Conservation (phyloP, 2,797 vertebrate species). For the Clangula hyemalis region DNA sequence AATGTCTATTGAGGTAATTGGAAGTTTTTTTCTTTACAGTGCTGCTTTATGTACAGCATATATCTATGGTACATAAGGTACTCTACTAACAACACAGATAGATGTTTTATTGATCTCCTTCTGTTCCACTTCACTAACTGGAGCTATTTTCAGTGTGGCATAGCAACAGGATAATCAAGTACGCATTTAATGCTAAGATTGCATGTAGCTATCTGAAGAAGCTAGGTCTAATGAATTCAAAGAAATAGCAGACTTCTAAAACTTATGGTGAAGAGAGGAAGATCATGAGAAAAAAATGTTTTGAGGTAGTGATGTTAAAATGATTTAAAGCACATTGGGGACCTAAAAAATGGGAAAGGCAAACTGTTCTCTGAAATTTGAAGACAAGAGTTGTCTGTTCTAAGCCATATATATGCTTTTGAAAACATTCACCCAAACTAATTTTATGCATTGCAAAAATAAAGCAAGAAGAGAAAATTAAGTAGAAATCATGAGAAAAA, state of each 20-base stretch:
- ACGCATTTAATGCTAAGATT: background rate
- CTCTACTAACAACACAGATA: background rate
- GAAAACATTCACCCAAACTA: background rate
- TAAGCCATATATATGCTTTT: background rate
- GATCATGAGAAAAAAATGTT: background rate
- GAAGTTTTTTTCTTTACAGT: background rate
- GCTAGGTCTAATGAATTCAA: background rate
- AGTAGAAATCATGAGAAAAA: background rate
- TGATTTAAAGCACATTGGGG: background rate
- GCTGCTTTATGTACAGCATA: background rate
- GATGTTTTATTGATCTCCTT: constrained; percentile 42
- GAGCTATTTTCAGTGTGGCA: background rate
- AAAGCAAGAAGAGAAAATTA: background rate
- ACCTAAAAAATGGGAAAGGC: background rate
- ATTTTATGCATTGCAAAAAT: background rate
- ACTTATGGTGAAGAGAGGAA: background rate
- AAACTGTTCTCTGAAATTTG: background rate
- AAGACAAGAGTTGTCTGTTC: background rate
- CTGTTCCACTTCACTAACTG: background rate
- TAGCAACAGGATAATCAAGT: background rate
- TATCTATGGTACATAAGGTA: background rate
- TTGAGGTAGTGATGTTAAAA: background rate
- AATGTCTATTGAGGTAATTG: background rate
- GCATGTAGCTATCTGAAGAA: background rate
- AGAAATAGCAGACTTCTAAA: background rate